These are phyloP conservation scores for Macrophya alboannulata DNA, from an alignment of 2,888 invertebrate species.

Conservation along the genomic window DNA sequence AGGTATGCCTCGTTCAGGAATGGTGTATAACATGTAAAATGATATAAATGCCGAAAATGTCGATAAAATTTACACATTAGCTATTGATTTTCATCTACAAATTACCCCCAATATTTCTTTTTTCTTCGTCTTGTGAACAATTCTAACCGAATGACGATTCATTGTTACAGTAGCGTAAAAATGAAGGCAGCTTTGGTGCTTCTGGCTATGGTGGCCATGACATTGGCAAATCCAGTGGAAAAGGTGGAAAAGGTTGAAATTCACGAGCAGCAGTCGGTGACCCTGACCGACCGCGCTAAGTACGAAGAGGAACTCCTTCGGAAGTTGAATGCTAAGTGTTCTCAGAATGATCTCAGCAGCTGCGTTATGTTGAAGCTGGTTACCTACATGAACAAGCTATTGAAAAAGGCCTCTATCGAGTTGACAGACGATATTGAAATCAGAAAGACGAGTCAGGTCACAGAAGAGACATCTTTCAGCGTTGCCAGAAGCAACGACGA, in stretches of 20 bases:
- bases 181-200: slow-evolving; percentile 44
- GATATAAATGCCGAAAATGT: neutral
- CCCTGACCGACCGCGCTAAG: slow-evolving; percentile 75
- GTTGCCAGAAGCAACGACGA: slow-evolving; percentile 83
- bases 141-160: neutral
- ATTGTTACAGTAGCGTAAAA: slow-evolving; percentile 19
- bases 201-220: slow-evolving; percentile 49
- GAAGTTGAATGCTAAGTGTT: slow-evolving; percentile 90
- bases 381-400: slow-evolving; percentile 90
- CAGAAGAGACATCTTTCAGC: slow-evolving; percentile 83
- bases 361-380: slow-evolving; percentile 92
- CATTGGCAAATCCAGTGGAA: slow-evolving; percentile 74
- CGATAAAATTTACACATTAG: neutral
- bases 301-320: slow-evolving; percentile 88
- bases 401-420: slow-evolving; percentile 91
- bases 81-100: neutral
- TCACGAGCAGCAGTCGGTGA: slow-evolving; percentile 75
- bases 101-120: too few relatives aligned
- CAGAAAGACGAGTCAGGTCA: slow-evolving; percentile 82
- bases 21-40: neutral
- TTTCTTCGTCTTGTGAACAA: too few relatives aligned
- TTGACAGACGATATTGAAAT: slow-evolving; percentile 90
- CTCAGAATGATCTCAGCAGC: slow-evolving; percentile 89
- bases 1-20: neutral
- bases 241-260: slow-evolving; percentile 76